Percentiles rank a stretch among this genome's conserved stretches.
These are phyloP conservation scores for Montipora foliosa DNA, from an alignment of 64 coral and sea anemone genomes.

Conservation along the genomic window DNA sequence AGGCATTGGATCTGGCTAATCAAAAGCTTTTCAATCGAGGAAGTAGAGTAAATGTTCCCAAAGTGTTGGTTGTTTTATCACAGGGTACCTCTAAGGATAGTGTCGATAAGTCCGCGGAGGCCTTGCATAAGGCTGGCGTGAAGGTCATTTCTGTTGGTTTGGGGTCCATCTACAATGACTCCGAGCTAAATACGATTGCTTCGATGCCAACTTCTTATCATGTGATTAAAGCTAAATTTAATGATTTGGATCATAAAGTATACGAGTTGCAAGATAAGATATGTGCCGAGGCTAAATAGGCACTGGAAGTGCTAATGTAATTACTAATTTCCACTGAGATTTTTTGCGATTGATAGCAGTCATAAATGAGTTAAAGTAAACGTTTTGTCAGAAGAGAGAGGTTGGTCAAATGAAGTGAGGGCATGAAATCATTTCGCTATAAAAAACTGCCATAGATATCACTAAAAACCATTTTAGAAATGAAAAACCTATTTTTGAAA, in stretches of 20 bases:
- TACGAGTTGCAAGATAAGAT: slow-evolving; percentile 60
- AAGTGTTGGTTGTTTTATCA: slow-evolving; percentile 69
- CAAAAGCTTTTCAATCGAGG: slow-evolving; percentile 43
- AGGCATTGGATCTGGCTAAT: slow-evolving; percentile 45
- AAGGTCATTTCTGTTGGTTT: slow-evolving; percentile 70
- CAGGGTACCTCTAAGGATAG: slow-evolving; percentile 49
- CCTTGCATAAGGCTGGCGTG: slow-evolving; percentile 58
- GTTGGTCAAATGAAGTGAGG: neutral
- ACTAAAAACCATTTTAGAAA: no score
- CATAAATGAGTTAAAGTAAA: no score
- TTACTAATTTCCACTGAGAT: no score
- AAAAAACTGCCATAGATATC: no score
- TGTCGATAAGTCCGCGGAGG: slow-evolving; percentile 45
- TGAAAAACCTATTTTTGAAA: no score
- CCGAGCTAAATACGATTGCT: slow-evolving; percentile 51
- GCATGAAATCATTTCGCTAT: neutral
- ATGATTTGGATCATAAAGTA: slow-evolving; percentile 46
- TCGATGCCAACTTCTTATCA: slow-evolving; percentile 52
- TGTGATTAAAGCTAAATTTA: slow-evolving; percentile 61
- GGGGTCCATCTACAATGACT: slow-evolving; percentile 47
- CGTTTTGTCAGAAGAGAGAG: no score
- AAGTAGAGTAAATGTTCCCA: slow-evolving; percentile 63
- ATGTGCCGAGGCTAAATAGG: slow-evolving; percentile 18
- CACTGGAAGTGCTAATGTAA: neutral
- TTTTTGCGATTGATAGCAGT: no score